Evolutionary conservation across 2,113 vertebrate genomes (phyloP).

Genomic region (Elanus axillaris): DNA sequence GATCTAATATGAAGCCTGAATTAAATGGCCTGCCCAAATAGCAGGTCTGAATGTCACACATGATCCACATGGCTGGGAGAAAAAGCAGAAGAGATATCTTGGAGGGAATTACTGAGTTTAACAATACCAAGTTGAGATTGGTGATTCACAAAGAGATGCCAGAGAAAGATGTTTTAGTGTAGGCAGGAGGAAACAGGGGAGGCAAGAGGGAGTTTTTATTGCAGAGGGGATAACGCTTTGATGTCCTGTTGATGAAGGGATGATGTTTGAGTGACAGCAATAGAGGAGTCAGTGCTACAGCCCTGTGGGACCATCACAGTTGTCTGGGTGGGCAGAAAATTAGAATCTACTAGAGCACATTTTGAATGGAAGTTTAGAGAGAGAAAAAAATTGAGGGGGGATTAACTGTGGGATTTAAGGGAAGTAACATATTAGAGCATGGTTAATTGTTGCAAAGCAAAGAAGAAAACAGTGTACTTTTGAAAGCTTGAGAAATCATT

Average conservation of each 20-base stretch:
- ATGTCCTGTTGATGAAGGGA: background rate
- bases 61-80: background rate
- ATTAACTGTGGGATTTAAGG: background rate
- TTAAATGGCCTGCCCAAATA: background rate
- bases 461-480: background rate
- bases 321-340: background rate
- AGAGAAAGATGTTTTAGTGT: background rate
- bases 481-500: background rate
- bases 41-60: background rate
- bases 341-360: background rate
- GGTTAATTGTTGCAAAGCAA: background rate
- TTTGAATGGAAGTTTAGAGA: background rate
- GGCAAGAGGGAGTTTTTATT: background rate
- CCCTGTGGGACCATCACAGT: background rate
- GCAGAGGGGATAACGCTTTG: background rate
- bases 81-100: background rate
- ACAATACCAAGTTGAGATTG: background rate
- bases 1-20: background rate
- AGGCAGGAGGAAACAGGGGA: background rate
- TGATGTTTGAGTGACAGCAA: background rate
- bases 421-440: background rate
- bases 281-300: background rate
- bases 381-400: background rate
- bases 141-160: background rate
- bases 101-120: background rate